Base-by-base conservation (phyloP, 2,888 invertebrate species). In the Ormyrus rosae region DNA sequence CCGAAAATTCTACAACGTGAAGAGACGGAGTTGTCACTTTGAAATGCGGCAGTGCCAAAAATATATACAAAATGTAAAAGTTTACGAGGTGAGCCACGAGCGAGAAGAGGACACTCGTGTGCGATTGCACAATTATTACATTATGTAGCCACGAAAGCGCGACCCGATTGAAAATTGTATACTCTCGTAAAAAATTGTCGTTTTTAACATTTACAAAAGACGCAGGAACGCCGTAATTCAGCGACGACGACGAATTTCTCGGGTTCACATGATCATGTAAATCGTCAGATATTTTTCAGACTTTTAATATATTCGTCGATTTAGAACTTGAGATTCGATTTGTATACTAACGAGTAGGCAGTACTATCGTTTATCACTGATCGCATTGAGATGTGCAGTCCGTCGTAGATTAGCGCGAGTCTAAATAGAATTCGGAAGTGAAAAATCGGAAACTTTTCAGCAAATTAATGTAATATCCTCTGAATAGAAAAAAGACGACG, bases 41-140 rank as follows among this genome's bases (percentile, higher is more conserved):
- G 45, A 80, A 67, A 76, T 80, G 71, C 67, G 71, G 55, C 75
- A 71, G 75, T 76, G 80, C 65, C 75, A 80, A 80, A 75, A 78
- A 79, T 73, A 79, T 58, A 51, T 13, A 53, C 46, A 63, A 63
- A 8, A 63, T 63, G 46, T 11, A 63, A 60, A 63, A 63, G n/a
- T 56, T 56, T 11, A 13, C 45, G 34, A 34, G 34, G 34, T 34
- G 34, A 4, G 34, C 34, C 34, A 34, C 34, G 34, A 34, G 34
- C 64, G 48, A 50, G 46, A 9, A 56, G 45, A 34, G 11, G n/a
- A 63, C 34, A 34, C 34, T 34, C 34, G 34, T 34, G 34, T 8
- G 63, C 73, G 50, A 56, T 34, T 56, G 50, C 50, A 53, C 56
- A 63, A 72, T 61, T 63, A 63, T 63, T 61, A 72, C n/a, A 56